phyloP scores from a whole-genome alignment of 2,113 vertebrate genomes.

The Bubo blakistoni region DNA sequence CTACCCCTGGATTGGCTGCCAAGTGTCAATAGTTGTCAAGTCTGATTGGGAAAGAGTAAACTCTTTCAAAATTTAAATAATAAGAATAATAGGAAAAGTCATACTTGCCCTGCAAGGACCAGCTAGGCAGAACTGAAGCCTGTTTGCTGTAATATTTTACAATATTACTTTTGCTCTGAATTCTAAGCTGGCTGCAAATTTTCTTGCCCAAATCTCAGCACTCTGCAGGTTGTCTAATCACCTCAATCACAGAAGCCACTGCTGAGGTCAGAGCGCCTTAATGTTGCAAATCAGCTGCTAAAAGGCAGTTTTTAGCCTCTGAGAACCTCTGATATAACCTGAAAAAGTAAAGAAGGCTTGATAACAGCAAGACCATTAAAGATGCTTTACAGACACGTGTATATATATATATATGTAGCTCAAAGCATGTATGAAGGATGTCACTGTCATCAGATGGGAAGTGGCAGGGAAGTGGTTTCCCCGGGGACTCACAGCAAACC shows the following conservation, averaged over 20 bases:
- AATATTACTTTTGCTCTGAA: neutral
- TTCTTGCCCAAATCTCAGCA: neutral
- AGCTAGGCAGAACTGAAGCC: neutral
- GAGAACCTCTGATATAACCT: neutral
- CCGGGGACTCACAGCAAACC: neutral
- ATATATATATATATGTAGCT: no score
- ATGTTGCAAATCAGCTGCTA: neutral
- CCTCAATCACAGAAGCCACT: neutral
- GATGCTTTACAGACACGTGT: neutral
- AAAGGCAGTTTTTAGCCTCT: neutral
- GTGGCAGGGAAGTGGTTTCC: neutral
- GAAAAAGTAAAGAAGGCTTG: neutral
- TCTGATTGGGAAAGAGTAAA: neutral
- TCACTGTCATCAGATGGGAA: neutral
- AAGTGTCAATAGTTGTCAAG: neutral
- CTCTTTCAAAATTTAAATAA: neutral
- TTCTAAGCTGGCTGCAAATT: neutral
- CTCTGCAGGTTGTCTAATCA: neutral
- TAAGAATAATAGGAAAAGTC: neutral
- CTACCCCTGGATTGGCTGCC: neutral
- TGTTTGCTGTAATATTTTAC: neutral
- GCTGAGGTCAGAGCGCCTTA: rapidly evolving
- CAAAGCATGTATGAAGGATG: neutral
- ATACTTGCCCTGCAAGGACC: neutral
- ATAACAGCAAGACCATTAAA: neutral